Conservation (phyloP, 2,888 invertebrate species). For the Itoplectis maculator region DNA sequence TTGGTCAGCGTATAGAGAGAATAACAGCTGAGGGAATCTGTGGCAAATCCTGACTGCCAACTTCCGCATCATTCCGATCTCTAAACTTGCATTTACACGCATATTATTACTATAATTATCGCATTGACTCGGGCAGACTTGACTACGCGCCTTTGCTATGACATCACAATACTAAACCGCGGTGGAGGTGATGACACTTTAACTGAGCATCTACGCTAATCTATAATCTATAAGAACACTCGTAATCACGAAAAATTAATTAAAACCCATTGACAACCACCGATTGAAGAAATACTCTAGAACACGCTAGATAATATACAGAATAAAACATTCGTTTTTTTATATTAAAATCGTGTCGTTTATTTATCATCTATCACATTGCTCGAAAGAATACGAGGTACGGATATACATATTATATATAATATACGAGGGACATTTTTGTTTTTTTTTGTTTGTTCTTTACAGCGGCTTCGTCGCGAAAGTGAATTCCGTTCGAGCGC, state of each 20-base stretch:
- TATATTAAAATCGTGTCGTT: conserved; percentile 54
- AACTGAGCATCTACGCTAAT: neutral
- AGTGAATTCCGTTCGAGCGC: neutral
- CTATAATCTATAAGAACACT: neutral
- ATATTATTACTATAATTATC: conserved; percentile 21
- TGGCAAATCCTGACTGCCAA: neutral
- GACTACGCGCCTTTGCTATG: neutral
- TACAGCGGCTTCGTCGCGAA: neutral
- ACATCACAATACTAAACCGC: conserved; percentile 2
- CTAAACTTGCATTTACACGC: conserved; percentile 18
- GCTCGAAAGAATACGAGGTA: conserved; percentile 41
- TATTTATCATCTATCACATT: conserved; percentile 61
- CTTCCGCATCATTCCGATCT: neutral
- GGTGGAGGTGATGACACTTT: conserved; percentile 8
- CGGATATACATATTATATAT: conserved; percentile 45
- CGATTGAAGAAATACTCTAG: conserved; percentile 1
- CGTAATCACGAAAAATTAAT: neutral
- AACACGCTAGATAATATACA: conserved; percentile 24
- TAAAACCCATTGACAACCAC: neutral
- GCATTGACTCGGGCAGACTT: conserved; percentile 18
- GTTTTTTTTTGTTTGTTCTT: conserved; percentile 19
- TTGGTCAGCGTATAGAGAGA: conserved; percentile 26
- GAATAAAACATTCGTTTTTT: conserved; percentile 32
- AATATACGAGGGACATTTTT: conserved; percentile 31
- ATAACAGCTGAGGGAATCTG: neutral